Base-by-base conservation (phyloP, 1,140 invertebrate species). In the Drosophila nannoptera region DNA sequence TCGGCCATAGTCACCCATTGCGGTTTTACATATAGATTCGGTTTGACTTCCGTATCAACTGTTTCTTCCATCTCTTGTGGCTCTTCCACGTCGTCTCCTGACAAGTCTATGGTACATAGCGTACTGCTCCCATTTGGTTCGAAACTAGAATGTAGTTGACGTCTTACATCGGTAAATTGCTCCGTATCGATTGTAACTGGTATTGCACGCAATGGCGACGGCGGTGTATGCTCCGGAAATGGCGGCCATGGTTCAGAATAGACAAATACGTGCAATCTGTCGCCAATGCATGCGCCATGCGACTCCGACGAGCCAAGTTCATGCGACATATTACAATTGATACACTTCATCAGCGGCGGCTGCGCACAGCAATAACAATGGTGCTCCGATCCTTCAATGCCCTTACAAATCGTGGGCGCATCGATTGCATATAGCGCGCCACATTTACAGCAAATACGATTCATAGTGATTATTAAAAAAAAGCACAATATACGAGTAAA, bases 311-410 rank as follows among this genome's bases (percentile, higher is more conserved):
- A 4, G 0, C 8, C n/a, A 1, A 73, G 9, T 7, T 69, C 59
- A 0, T 49, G 32, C 33, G 16, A 49, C 2, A 22, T 46, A 40
- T 68, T 72, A 11, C 73, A 75, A 2, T 73, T 7, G 4, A 75
- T 55, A 40, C 73, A 75, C 33, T 69, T 75, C 14, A 60, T 40
- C 0, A 11, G 54, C 2, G 73, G 73, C 7, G 69, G 49, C 35
- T 69, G 38, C 0, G 22, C 43, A 52, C 73, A 73, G 32, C 73
- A 75, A 38, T 69, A 75, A 14, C 73, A 75, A 22, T 75, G 69
- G 12, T 38, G 54, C 0, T 59, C 35, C 5, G 31, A 12, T 4
- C 11, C 33, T 5, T 4, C 7, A 9, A 36, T 14, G 12, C 2
- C 16, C 5, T 43, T 35, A 22, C 45, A 71, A 29, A 40, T 32